Percentiles rank a stretch among this genome's conserved stretches.
phyloP scores from a whole-genome alignment of 1,140 invertebrate genomes.

The Drosophila trapezifrons region DNA sequence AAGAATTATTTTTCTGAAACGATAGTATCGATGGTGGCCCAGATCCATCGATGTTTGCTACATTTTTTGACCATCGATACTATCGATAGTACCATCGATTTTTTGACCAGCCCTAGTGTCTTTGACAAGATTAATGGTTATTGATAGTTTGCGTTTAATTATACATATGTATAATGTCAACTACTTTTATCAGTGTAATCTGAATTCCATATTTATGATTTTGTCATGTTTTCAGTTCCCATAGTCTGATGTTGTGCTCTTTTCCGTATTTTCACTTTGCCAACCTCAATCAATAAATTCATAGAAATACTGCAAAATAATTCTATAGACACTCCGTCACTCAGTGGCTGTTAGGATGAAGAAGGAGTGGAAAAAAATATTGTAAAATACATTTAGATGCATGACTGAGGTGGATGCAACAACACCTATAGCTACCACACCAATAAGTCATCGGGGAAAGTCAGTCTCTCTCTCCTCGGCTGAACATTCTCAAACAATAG shows the following conservation, averaged over 20 bases:
- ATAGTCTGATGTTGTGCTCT: constrained; percentile 5
- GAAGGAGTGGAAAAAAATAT: constrained; percentile 16
- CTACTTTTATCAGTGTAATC: constrained; percentile 18
- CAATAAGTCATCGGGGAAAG: constrained; percentile 27
- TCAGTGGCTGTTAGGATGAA: neutral
- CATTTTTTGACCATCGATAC: no score
- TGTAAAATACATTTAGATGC: constrained; percentile 46
- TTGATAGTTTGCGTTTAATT: neutral
- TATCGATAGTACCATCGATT: no score
- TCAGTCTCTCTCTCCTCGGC: constrained; percentile 4
- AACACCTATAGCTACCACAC: constrained; percentile 28
- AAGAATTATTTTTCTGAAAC: no score
- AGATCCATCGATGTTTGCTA: no score
- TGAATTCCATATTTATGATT: constrained; percentile 31
- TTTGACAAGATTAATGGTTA: neutral
- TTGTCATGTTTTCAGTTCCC: constrained; percentile 19
- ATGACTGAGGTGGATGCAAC: constrained; percentile 37
- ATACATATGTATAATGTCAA: no score
- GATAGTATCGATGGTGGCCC: no score
- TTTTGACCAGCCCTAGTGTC: no score
- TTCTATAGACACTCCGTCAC: constrained; percentile 50
- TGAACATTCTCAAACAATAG: constrained; percentile 45
- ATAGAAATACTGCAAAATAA: constrained; percentile 61
- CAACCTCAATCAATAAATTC: constrained; percentile 70
- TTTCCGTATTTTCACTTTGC: constrained; percentile 39